Percentiles rank a stretch among this genome's conserved stretches.
These are phyloP conservation scores for Aegypius monachus DNA, from an alignment of 2,113 vertebrate species.

Conservation along the genomic window DNA sequence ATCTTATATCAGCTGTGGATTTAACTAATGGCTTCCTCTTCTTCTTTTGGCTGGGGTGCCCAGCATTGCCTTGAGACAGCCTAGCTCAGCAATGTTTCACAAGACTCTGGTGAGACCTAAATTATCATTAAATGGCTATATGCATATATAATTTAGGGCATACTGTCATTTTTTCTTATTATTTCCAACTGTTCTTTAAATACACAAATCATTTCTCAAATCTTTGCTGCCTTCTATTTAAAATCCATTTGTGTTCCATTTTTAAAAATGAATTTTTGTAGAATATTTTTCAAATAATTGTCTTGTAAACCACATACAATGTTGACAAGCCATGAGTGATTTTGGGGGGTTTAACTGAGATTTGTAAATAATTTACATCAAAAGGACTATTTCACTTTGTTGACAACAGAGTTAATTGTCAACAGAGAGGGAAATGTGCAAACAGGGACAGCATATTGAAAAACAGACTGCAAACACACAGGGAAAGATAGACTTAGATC, in stretches of 20 bases:
- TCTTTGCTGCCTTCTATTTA: not conserved
- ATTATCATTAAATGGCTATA: not conserved
- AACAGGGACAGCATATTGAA: constrained; percentile 43
- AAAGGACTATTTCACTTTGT: constrained; percentile 19
- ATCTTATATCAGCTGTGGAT: not conserved
- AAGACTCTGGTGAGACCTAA: not conserved
- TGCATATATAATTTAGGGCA: not conserved
- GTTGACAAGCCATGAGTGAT: not conserved
- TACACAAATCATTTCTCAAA: not conserved
- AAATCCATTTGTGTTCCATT: not conserved
- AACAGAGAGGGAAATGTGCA: constrained; percentile 40
- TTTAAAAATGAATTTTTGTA: not conserved
- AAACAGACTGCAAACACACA: constrained; percentile 37
- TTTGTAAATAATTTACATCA: constrained; percentile 25
- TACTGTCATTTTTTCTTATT: not conserved
- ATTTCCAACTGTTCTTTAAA: not conserved
- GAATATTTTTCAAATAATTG: not conserved
- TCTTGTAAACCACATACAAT: not conserved
- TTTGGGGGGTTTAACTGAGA: not conserved
- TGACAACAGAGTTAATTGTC: constrained; percentile 51
- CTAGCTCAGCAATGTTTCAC: not conserved
- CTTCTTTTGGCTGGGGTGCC: not conserved
- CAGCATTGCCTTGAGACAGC: not conserved
- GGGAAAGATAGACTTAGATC: constrained; percentile 5
- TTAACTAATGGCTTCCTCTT: not conserved